Evolutionary conservation across 1,140 invertebrate genomes (phyloP).

Genomic region (Cherax destructor): DNA sequence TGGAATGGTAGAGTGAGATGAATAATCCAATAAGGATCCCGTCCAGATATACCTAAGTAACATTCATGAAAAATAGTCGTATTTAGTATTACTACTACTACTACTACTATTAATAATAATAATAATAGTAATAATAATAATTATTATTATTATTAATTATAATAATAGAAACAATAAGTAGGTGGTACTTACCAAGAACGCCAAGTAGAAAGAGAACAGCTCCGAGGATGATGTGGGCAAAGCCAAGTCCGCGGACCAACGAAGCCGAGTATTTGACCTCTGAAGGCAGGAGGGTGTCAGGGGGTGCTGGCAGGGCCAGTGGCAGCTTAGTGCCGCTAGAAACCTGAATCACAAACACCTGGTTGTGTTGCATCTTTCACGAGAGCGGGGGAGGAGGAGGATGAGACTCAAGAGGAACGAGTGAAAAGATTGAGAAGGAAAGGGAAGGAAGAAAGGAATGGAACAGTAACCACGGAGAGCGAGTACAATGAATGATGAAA

Average conservation of each 20-base stretch:
- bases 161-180: too few species aligned
- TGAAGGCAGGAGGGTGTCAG: slow-evolving; percentile 47
- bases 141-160: neutral
- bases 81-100: neutral
- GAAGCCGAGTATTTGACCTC: slow-evolving; percentile 68
- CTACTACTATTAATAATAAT: neutral
- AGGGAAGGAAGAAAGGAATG: neutral
- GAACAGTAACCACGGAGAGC: neutral
- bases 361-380: slow-evolving; percentile 37
- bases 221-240: slow-evolving; percentile 52
- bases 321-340: neutral
- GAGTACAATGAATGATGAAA: neutral
- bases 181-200: slow-evolving; percentile 52
- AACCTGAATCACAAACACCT: slow-evolving; percentile 54
- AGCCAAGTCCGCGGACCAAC: slow-evolving; percentile 46
- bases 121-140: too few species aligned
- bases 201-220: slow-evolving; percentile 53
- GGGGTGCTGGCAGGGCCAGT: slow-evolving; percentile 40
- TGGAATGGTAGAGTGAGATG: too few species aligned
- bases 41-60: too few species aligned
- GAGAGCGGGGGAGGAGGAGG: neutral
- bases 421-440: neutral
- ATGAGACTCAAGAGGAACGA: neutral
- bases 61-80: too few species aligned
- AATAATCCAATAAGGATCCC: too few species aligned